Percentiles rank a stretch among this genome's conserved stretches.
phyloP scores from a whole-genome alignment of 1,140 invertebrate species.

The Nixonia krombeini region DNA sequence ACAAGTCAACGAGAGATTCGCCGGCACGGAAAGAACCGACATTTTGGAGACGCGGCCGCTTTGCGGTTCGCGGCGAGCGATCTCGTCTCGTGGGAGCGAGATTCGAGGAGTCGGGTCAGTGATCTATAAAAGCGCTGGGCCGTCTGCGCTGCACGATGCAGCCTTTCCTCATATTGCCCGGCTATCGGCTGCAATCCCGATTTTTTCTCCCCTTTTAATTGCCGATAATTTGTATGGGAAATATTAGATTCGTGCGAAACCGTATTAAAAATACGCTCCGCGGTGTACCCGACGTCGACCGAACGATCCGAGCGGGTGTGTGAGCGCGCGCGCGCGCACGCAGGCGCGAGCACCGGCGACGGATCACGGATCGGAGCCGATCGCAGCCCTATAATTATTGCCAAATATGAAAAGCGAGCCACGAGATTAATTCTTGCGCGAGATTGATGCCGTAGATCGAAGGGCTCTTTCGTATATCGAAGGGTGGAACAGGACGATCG shows the following conservation, averaged over 20 bases:
- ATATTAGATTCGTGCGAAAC: constrained; percentile 72
- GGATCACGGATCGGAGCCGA: constrained; percentile 49
- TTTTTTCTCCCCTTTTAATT: constrained; percentile 67
- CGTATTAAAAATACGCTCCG: constrained; percentile 62
- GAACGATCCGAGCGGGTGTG: constrained; percentile 7
- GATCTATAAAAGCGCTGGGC: constrained; percentile 10
- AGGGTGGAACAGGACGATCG: constrained; percentile 53
- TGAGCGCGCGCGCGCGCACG: constrained; percentile 15
- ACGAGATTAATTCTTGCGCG: constrained; percentile 55
- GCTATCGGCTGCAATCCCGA: constrained; percentile 31
- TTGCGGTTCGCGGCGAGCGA: neutral
- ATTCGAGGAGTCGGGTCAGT: neutral
- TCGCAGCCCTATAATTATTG: constrained; percentile 69
- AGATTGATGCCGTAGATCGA: constrained; percentile 70
- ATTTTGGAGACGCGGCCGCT: neutral
- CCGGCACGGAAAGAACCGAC: neutral
- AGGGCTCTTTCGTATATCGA: constrained; percentile 50
- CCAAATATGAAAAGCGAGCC: constrained; percentile 67
- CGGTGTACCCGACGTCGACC: constrained; percentile 15
- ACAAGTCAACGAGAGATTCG: too few relatives aligned
- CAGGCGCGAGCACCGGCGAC: constrained; percentile 16
- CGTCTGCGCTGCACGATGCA: constrained; percentile 26
- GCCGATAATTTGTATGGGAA: constrained; percentile 70
- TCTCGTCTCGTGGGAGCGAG: neutral
- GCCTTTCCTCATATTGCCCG: constrained; percentile 1